Evolutionary conservation across 2,113 vertebrate genomes (phyloP).

Genomic region (Salvelinus sp.): DNA sequence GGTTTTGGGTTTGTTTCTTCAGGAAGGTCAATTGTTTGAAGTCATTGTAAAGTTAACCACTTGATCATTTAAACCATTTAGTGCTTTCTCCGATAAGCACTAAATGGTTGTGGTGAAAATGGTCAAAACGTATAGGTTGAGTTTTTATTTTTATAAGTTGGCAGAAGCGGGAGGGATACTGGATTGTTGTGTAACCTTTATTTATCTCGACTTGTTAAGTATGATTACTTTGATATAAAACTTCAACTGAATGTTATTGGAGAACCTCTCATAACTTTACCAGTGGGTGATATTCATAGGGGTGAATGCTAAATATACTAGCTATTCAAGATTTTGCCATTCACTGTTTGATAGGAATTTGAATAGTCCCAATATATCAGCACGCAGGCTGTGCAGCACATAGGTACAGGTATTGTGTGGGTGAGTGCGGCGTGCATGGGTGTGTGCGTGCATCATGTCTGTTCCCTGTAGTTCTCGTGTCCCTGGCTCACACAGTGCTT

Average conservation of each 20-base stretch:
- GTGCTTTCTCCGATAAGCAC: constrained; percentile 46
- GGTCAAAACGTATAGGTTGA: constrained; percentile 30
- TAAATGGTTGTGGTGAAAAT: constrained; percentile 4
- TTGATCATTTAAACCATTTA: constrained; percentile 23
- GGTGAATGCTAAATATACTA: no score
- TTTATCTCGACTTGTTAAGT: constrained; percentile 2
- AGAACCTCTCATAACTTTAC: constrained; percentile 7
- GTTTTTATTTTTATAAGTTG: constrained; percentile 40
- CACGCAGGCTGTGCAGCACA: background rate
- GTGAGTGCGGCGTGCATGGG: background rate
- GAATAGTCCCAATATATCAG: no score
- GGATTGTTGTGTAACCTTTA: constrained; percentile 22
- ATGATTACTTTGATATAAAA: constrained; percentile 40
- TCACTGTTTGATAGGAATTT: constrained; percentile 1
- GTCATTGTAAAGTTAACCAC: constrained; percentile 17
- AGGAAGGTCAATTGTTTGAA: constrained; percentile 30
- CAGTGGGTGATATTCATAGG: background rate
- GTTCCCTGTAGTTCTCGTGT: constrained; percentile 1
- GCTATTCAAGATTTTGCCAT: background rate
- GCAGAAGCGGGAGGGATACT: constrained; percentile 30
- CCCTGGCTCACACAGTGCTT: constrained; percentile 23
- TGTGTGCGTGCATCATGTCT: background rate
- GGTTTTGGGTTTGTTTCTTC: constrained; percentile 10
- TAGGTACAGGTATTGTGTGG: background rate
- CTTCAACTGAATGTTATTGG: constrained; percentile 27